These are phyloP conservation scores for Vidua chalybeata DNA, from an alignment of 2,113 vertebrate species.

Conservation along the genomic window DNA sequence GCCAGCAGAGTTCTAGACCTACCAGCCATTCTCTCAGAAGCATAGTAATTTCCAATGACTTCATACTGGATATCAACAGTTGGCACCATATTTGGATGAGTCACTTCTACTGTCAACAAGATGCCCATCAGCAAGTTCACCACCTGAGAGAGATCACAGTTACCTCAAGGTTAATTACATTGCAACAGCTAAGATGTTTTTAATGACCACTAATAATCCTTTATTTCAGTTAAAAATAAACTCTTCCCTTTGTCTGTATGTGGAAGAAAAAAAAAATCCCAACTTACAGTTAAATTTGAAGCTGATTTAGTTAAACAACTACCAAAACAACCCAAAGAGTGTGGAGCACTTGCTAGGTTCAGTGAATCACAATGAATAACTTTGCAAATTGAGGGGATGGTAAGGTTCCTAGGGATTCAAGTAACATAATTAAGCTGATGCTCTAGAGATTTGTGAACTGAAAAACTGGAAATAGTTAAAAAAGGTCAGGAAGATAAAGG, in stretches of 20 bases:
- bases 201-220: not conserved
- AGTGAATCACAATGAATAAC: not conserved
- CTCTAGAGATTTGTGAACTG: not conserved
- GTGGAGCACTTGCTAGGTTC: not conserved
- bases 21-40: conserved; percentile 95
- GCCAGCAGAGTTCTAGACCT: conserved; percentile 33
- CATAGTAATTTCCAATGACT: conserved; percentile 95
- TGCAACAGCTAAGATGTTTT: not conserved
- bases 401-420: not conserved
- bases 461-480: not conserved
- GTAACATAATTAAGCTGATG: not conserved
- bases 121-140: conserved; percentile 97
- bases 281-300: not conserved
- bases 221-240: not conserved
- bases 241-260: not conserved
- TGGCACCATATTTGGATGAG: conserved; percentile 92
- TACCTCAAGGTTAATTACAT: not conserved
- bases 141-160: conserved; percentile 78
- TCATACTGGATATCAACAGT: conserved; percentile 95
- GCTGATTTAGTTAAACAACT: not conserved
- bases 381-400: not conserved
- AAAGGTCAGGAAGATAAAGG: not conserved
- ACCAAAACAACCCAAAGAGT: not conserved
- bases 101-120: conserved; percentile 94
- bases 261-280: not conserved